Evolutionary conservation across 2,113 vertebrate species (phyloP).

Genomic region (Microtus montanus): DNA sequence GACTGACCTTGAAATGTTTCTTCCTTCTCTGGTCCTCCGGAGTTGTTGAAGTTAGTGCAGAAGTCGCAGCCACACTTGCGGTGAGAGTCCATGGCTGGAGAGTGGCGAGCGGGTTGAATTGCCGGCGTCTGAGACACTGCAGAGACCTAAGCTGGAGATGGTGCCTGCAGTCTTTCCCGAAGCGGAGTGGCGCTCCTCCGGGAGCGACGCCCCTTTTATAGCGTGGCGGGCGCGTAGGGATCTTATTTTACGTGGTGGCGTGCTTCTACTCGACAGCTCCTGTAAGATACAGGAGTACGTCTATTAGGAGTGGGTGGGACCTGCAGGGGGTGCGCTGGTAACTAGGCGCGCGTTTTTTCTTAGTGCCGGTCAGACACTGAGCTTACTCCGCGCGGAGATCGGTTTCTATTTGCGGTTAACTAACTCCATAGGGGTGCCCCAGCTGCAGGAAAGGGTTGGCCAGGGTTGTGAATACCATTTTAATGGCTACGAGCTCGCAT

Average conservation of each 20-base stretch:
- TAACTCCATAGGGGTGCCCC: neutral
- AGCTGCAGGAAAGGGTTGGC: neutral
- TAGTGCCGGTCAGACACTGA: neutral
- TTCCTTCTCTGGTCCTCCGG: accelerated
- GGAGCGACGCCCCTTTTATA: neutral
- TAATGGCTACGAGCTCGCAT: neutral
- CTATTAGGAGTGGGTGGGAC: neutral
- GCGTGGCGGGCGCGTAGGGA: neutral
- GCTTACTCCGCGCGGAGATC: neutral
- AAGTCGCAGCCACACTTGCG: accelerated
- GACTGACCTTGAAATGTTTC: conserved; percentile 31
- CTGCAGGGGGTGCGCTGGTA: neutral
- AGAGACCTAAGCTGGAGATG: accelerated
- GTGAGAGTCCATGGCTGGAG: neutral
- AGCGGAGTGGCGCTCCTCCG: accelerated
- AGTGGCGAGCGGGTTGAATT: neutral
- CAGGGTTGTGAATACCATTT: neutral
- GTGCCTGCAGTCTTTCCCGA: accelerated
- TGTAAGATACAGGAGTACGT: neutral
- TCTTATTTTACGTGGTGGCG: neutral
- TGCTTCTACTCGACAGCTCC: neutral
- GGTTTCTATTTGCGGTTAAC: neutral
- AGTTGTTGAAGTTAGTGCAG: neutral
- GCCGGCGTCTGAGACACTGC: accelerated
- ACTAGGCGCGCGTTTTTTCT: neutral